phyloP scores from a whole-genome alignment of 2,113 vertebrate genomes.

The Coturnix japonica region DNA sequence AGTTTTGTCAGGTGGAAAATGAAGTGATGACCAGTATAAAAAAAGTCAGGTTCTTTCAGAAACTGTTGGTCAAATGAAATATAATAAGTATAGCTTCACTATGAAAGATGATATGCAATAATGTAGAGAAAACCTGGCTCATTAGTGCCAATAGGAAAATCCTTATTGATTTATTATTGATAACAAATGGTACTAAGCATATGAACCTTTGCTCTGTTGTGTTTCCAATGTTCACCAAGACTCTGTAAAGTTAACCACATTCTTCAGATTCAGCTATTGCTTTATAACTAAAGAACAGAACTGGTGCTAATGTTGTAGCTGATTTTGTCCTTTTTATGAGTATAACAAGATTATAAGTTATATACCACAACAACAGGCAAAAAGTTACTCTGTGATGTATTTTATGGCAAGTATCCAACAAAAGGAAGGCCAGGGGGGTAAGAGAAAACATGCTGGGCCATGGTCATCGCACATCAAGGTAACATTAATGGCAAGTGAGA shows the following conservation, averaged over 20 bases:
- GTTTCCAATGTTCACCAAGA: background rate
- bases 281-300: background rate
- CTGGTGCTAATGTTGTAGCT: background rate
- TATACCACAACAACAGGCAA: background rate
- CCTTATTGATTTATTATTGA: background rate
- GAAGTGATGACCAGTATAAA: constrained; percentile 23
- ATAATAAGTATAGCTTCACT: background rate
- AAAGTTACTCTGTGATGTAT: background rate
- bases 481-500: background rate
- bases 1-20: background rate
- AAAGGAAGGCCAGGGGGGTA: background rate
- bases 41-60: background rate
- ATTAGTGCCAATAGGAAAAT: background rate
- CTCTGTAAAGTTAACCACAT: background rate
- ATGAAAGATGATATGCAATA: background rate
- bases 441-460: background rate
- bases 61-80: background rate
- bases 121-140: background rate
- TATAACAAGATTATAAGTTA: background rate
- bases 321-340: background rate
- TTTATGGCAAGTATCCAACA: background rate
- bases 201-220: background rate
- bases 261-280: background rate
- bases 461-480: background rate
- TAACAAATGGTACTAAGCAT: background rate